Evolutionary conservation across 2,888 invertebrate species (phyloP).

Genomic region (Alcis repandata): DNA sequence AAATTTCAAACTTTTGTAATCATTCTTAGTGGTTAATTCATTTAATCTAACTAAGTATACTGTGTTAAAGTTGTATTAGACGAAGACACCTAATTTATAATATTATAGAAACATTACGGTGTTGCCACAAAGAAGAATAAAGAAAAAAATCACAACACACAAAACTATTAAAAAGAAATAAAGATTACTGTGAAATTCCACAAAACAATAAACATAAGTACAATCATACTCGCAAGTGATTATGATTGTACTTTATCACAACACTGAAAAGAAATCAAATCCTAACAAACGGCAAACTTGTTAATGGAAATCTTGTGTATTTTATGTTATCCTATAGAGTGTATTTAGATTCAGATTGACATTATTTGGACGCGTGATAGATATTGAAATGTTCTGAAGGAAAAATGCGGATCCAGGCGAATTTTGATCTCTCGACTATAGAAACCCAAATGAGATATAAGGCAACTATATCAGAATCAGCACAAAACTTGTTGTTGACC

Average conservation of each 20-base stretch:
- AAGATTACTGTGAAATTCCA: conserved; percentile 14
- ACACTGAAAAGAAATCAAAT: conserved; percentile 23
- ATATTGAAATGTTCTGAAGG: background rate
- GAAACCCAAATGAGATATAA: background rate
- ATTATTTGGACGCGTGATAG: background rate
- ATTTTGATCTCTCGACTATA: background rate
- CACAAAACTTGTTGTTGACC: background rate
- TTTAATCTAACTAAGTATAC: conserved; percentile 1
- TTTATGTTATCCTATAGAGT: conserved; percentile 22
- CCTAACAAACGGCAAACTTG: conserved; percentile 25
- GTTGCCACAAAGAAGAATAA: conserved; percentile 22
- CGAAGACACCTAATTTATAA: conserved; percentile 20
- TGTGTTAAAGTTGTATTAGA: conserved; percentile 16
- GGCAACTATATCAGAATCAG: background rate
- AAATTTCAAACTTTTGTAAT: background rate
- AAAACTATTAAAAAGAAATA: conserved; percentile 31
- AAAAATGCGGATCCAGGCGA: background rate
- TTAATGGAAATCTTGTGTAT: conserved; percentile 34
- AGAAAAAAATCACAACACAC: conserved; percentile 44
- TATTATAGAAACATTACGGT: conserved; percentile 28
- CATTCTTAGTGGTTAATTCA: background rate
- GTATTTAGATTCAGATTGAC: background rate
- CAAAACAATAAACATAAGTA: conserved; percentile 20
- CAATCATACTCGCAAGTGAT: conserved; percentile 10
- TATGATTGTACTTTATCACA: conserved; percentile 21